Base-by-base conservation (phyloP, 2,888 invertebrate genomes). In the Dione vanillae region DNA sequence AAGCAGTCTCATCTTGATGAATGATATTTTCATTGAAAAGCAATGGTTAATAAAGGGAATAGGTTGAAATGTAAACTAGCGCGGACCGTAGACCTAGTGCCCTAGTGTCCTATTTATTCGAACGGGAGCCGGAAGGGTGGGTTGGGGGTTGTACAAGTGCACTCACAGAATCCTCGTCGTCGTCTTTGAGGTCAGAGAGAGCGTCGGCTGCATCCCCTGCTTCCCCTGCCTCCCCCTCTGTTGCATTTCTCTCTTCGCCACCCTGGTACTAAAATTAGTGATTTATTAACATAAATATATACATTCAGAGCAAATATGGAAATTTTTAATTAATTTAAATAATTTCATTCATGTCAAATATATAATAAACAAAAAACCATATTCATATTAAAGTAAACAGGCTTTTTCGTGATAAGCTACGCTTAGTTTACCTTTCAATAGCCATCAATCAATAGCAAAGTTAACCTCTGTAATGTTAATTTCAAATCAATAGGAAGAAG, bases 91-190 rank as follows among this genome's bases (percentile, higher is more conserved):
- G 79, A 81, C 84, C 85, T 86, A 83, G 84, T 88, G 86, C 81
- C 89, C 88, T 83, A 86, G 85, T 89, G 86, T 86, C 87, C 88
- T 88, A 90, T 85, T 84, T 88, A 81, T 86, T 85, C 78, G 80
- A 82, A 80, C 78, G 71, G 76, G 74, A 59, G 77, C 69, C 69
- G 75, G 74, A 73, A 75, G 77, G 72, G 64, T 64, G 64, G 66
- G 76, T 78, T 76, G 77, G 72, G 77, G 65, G 73, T 58, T 75
- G 77, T 78, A 80, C 77, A 80, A 84, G 84, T 85, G 87, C 85
- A 86, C 97, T 96, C 84, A 97, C 96, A 58, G 96, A 96, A 84
- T 96, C 96, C 85, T 95, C 95, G 75, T 93, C 93, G 78, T 95
- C 92, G 75, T 94, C 94, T 85, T 93, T 90, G 76, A 93, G 90